Conservation (phyloP, 2,888 invertebrate species). For the Drosophila pegasa region DNA sequence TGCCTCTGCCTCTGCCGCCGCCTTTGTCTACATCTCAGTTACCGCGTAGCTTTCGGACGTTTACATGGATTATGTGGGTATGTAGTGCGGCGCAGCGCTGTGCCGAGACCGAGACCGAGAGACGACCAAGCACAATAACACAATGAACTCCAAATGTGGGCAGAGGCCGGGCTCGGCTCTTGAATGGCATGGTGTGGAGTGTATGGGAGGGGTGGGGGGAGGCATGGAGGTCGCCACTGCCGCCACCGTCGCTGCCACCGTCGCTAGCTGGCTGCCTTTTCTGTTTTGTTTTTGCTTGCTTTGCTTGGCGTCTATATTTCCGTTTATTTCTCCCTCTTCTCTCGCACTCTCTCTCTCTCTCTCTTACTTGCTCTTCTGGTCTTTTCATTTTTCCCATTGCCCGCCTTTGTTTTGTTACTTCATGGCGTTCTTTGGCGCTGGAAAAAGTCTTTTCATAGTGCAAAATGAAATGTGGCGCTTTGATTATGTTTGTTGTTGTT, state of each 20-base stretch:
- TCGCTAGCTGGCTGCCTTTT: conserved; percentile 57
- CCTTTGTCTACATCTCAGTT: conserved; percentile 3
- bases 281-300: conserved; percentile 54
- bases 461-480: conserved; percentile 64
- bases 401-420: conserved; percentile 66
- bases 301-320: conserved; percentile 62
- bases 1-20: conserved; percentile 18
- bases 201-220: conserved; percentile 20
- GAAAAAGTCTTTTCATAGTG: conserved; percentile 68
- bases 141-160: conserved; percentile 81
- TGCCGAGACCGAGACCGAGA: conserved; percentile 62
- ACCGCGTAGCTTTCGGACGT: conserved; percentile 56
- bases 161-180: conserved; percentile 53
- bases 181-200: conserved; percentile 23
- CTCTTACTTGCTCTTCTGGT: conserved; percentile 25
- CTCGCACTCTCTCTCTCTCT: conserved; percentile 30
- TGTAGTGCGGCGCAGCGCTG: conserved; percentile 69
- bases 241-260: neutral
- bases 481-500: conserved; percentile 28
- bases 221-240: conserved; percentile 18
- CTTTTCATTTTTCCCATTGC: conserved; percentile 39
- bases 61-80: conserved; percentile 79
- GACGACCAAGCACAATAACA: conserved; percentile 79
- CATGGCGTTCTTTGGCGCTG: conserved; percentile 53
- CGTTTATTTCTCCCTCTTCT: conserved; percentile 28